Conservation (phyloP, 2,113 vertebrate species). For the Grallaria varia region DNA sequence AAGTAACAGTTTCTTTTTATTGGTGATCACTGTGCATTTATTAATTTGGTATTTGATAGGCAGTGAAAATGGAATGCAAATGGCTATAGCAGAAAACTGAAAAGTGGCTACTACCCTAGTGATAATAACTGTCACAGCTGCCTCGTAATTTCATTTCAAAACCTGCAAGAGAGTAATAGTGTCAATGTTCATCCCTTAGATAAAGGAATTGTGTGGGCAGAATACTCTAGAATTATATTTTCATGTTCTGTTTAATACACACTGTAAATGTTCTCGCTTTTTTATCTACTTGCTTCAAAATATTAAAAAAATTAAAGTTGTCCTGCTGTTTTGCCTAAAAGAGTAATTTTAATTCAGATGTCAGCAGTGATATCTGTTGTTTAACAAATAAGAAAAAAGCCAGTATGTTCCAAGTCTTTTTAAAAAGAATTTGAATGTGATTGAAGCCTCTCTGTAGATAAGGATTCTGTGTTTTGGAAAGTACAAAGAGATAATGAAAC, state of each 20-base stretch:
- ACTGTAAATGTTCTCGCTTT: not conserved
- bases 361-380: not conserved
- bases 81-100: not conserved
- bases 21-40: not conserved
- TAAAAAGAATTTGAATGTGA: not conserved
- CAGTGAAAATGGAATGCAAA: not conserved
- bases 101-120: not conserved
- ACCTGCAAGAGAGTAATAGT: not conserved
- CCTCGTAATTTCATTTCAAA: not conserved
- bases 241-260: not conserved
- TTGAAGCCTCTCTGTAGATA: not conserved
- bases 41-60: not conserved
- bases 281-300: not conserved
- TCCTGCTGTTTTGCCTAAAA: not conserved
- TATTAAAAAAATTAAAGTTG: not conserved
- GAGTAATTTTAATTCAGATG: not conserved
- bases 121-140: not conserved
- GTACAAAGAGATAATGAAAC: slow-evolving; percentile 9
- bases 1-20: not conserved
- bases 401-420: not conserved
- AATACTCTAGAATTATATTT: not conserved
- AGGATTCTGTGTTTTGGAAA: not conserved
- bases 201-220: not conserved
- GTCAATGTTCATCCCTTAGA: not conserved
- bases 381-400: not conserved